A percentile compares a stretch with the other conserved stretches of the same genome.
Conservation (phyloP, 2,888 invertebrate genomes). For the Aleiodes leptofemur region DNA sequence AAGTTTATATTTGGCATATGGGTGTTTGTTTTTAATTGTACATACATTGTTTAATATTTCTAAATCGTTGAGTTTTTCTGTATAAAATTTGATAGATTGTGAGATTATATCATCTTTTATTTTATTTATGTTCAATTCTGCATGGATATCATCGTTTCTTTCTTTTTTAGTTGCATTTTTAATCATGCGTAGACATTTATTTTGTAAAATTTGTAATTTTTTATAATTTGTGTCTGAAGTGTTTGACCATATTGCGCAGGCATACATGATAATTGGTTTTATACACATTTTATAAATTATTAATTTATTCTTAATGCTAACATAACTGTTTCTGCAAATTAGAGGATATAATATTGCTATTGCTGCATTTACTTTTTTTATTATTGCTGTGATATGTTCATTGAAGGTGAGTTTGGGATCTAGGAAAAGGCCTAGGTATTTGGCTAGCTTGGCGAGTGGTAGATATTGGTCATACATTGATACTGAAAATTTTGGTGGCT, state of each 20-base stretch:
- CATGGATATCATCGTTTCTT: too few species aligned
- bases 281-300: constrained; percentile 55
- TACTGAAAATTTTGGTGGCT: background rate
- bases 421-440: constrained; percentile 57
- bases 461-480: background rate
- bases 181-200: constrained; percentile 34
- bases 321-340: constrained; percentile 10
- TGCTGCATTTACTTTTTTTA: background rate
- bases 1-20: too few species aligned
- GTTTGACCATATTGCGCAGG: constrained; percentile 47
- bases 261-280: constrained; percentile 45
- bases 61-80: background rate
- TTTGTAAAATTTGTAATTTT: constrained; percentile 47
- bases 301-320: background rate
- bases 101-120: background rate
- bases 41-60: constrained; percentile 5
- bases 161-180: background rate
- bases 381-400: constrained; percentile 46
- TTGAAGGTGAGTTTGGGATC: constrained; percentile 53
- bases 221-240: constrained; percentile 39
- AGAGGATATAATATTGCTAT: constrained; percentile 34
- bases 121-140: too few species aligned
- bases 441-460: constrained; percentile 40
- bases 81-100: background rate
- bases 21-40: background rate